Evolutionary conservation across 1,140 invertebrate species (phyloP), one percentile per base, ranked within the genome.

Genomic region (Temnothorax nylanderi): DNA sequence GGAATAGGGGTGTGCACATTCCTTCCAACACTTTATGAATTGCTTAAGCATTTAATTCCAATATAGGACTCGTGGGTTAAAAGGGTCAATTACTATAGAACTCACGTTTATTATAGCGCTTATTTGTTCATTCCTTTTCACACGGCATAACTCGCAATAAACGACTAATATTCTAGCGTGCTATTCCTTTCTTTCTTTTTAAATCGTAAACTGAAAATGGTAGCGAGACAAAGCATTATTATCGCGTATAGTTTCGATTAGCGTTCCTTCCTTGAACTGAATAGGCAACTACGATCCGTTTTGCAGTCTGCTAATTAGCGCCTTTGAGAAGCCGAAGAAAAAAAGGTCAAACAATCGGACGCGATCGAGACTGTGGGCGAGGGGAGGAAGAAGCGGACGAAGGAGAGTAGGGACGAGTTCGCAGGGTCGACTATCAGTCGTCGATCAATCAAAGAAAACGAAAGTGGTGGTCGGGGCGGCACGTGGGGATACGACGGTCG

Each of bases 381-480:
- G 86, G 34, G 26, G 54, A 26, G 21, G 18, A 32, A 47, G 2
- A 60, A 65, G 13, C 3, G 51, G 3, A 13, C 3, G n/a, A 11
- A 44, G 26, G 51, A 64, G 34, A 58, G 8, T 44, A 37, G 21
- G 16, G 62, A 84, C 60, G 56, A 44, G 16, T 4, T 47, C 16
- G 41, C 34, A n/a, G 49, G 67, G 78, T 81, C 78, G 65, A 72
- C 65, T 13, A 76, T 90, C 64, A 51, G 60, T 58, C 51, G 51
- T 65, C 69, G 77, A 87, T 89, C 88, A 86, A 89, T 88, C 85
- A 54, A 44, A 65, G 51, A 85, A 44, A 32, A 49, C 54, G 87
- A 56, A 81, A 72, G 82, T 78, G 77, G 82, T 81, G 67, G 84
- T 56, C 69, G 56, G 84, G 49, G 78, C 47, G 60, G 62, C 65